Base-by-base conservation (phyloP, 1,140 invertebrate species). In the Agrypnia vestita region DNA sequence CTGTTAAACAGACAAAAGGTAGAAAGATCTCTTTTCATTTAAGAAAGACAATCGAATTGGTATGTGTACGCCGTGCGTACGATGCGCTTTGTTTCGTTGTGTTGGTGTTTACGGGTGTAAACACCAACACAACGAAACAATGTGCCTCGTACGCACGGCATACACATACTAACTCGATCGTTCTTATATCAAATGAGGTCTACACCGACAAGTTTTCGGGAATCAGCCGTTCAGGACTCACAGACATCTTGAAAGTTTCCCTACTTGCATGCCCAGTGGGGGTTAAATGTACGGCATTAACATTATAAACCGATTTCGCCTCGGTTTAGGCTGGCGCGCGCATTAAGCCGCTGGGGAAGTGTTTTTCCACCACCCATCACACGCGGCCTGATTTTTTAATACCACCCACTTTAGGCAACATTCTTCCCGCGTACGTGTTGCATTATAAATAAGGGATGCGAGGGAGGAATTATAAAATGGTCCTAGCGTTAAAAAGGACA, bases 371-470 rank as follows among this genome's bases (percentile, higher is more conserved):
- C 67, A 25, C 67, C 47, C 47, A 71, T 71, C 67, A 71, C 51
- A 71, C 67, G 67, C 51, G 67, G 47, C 25, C 67, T 51, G 46
- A 19, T 71, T 71, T 71, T 71, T 71, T 21, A 71, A 71, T 25
- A 47, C 47, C 62, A 64, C 19, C 44, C 35, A n/a, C 1, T 51
- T 71, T 71, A 51, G 67, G 67, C 46, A 71, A 51, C 47, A 71
- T 51, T 71, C 67, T 25, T 71, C 67, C 67, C 46, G 11, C 11
- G 46, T 53, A 71, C 67, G 67, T 71, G 67, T 71, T 71, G 67
- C 67, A 71, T 71, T 71, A 71, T 71, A 71, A 71, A 71, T 71
- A 71, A 49, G 47, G 67, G 47, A 10, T 47, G 15, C 21, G 11
- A 35, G 67, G 67, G 67, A 4, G 15, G 67, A 71, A 71, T 71